phyloP scores from a whole-genome alignment of 2,888 invertebrate genomes.

The Chorisops tibialis region DNA sequence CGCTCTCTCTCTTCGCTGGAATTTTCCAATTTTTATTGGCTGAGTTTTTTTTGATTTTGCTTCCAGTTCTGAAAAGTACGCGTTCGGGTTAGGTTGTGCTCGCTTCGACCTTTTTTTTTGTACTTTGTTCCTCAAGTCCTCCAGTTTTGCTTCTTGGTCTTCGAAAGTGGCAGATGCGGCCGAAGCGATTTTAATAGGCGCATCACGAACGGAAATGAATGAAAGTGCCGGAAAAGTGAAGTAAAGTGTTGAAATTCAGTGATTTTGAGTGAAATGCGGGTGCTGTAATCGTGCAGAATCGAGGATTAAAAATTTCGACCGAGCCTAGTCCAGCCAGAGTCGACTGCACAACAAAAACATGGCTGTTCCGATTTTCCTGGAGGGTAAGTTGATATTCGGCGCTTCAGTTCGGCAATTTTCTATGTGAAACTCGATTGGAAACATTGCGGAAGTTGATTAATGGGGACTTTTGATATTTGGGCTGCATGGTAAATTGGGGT shows the following conservation, averaged over 20 bases:
- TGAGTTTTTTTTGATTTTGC: too few relatives aligned
- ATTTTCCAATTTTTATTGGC: too few relatives aligned
- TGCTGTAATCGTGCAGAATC: not conserved
- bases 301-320: conserved; percentile 14
- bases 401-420: not conserved
- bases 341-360: conserved; percentile 28
- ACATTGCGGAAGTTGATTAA: not conserved
- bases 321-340: conserved; percentile 3
- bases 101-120: too few relatives aligned
- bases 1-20: too few relatives aligned
- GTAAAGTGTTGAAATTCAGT: conserved; percentile 22
- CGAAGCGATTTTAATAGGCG: not conserved
- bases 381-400: conserved; percentile 28
- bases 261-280: conserved; percentile 25
- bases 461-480: not conserved
- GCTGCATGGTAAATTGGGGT: too few relatives aligned
- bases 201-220: conserved; percentile 24
- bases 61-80: too few relatives aligned
- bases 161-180: not conserved
- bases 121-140: too few relatives aligned
- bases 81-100: too few relatives aligned
- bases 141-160: too few relatives aligned
- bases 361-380: conserved; percentile 34
- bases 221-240: conserved; percentile 24
- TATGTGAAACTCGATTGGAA: too few relatives aligned